These are phyloP conservation scores for Sialis fuliginosa DNA, from an alignment of 2,888 invertebrate species.

Conservation along the genomic window DNA sequence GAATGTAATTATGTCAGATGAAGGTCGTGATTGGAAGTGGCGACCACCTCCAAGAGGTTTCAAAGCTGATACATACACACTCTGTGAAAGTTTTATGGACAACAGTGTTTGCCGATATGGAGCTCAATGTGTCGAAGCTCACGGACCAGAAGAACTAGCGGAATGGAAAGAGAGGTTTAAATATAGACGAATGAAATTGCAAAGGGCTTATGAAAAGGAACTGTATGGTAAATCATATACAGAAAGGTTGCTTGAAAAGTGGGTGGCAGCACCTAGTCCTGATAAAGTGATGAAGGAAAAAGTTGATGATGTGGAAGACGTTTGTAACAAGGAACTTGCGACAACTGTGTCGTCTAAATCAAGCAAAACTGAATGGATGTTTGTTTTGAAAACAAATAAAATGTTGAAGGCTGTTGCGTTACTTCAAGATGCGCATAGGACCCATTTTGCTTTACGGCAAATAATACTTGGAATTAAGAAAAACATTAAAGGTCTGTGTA, in stretches of 20 bases:
- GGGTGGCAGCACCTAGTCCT: slow-evolving; percentile 40
- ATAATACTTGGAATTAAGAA: slow-evolving; percentile 19
- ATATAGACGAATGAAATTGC: slow-evolving; percentile 41
- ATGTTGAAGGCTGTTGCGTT: slow-evolving; percentile 42
- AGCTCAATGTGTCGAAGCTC: slow-evolving; percentile 55
- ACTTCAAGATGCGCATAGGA: slow-evolving; percentile 49
- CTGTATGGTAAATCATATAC: slow-evolving; percentile 39
- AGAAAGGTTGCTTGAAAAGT: slow-evolving; percentile 46
- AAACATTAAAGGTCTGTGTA: slow-evolving; percentile 5
- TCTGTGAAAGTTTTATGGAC: slow-evolving; percentile 40
- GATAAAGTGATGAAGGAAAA: slow-evolving; percentile 42
- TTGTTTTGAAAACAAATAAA: slow-evolving; percentile 32
- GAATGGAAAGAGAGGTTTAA: slow-evolving; percentile 60
- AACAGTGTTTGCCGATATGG: slow-evolving; percentile 45
- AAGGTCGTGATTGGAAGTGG: slow-evolving; percentile 49
- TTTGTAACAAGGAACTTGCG: slow-evolving; percentile 36
- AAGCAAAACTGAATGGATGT: slow-evolving; percentile 40
- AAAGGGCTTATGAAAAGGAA: slow-evolving; percentile 46
- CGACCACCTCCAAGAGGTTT: slow-evolving; percentile 51
- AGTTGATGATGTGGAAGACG: slow-evolving; percentile 38
- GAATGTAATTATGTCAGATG: slow-evolving; percentile 48
- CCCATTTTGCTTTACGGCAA: slow-evolving; percentile 43
- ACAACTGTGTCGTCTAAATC: slow-evolving; percentile 43
- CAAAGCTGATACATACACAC: slow-evolving; percentile 40
- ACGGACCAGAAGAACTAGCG: slow-evolving; percentile 47